Base-by-base conservation (phyloP, 2,113 vertebrate species). In the Engraulis encrasicolus region DNA sequence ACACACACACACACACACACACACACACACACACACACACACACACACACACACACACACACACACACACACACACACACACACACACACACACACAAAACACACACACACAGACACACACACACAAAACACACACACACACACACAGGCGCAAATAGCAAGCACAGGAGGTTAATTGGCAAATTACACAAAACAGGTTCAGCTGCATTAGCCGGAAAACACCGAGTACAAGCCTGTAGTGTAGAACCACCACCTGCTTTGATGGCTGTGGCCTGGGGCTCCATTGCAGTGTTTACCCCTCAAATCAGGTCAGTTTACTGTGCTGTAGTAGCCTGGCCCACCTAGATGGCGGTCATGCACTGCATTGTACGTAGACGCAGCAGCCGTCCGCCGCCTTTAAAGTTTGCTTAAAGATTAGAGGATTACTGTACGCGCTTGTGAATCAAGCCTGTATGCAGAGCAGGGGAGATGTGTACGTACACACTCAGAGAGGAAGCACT, bases 1-100 rank as follows among this genome's bases (percentile, higher is more conserved):
- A 23, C n/a, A 23, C n/a, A 20, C 52, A 20, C 12, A 3, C 17
- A 20, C 52, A 1, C 52, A 2, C 52, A 20, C 18, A 5, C 52
- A 20, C 52, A 5, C 52, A 20, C 52, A n/a, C 52, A n/a, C 17
- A n/a, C 52, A n/a, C 52, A n/a, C 54, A 1, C 54, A n/a, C 18
- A 2, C 4, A 58, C 54, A 2, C 54, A 58, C 54, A 5, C 50
- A 5, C 50, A 18, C 15, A 58, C 20, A n/a, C 54, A 14, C 58
- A 23, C 58, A 66, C 1, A 23, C 20, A 66, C 20, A 27, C n/a
- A 66, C 6, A 27, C 12, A 14, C 27, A 61, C 6, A 31, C 3
- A 66, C 23, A 66, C n/a, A 66, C 54, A 61, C n/a, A 61, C n/a
- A n/a, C n/a, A n/a, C n/a, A 27, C 40, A 27, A 66, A 66, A 66